Base-by-base conservation (phyloP, 2,888 invertebrate genomes). In the Drosophila antonietae region DNA sequence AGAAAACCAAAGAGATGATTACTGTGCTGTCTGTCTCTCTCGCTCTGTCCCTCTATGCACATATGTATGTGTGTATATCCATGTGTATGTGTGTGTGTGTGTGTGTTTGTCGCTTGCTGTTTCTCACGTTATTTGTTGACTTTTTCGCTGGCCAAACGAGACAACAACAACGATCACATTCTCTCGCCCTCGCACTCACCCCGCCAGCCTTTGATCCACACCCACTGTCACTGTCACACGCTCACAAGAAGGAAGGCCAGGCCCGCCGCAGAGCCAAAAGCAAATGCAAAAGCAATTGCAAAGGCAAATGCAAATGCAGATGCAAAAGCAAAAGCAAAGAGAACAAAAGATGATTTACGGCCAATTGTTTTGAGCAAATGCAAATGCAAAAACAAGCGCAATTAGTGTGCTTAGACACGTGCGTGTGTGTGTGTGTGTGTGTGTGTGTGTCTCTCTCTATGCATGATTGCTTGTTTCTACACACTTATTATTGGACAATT, bases 121-220 rank as follows among this genome's bases (percentile, higher is more conserved):
- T 64, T 60, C 39, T 37, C 23, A 53, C 55, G 55, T 23, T 74
- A 66, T 64, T 78, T 71, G 72, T 75, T 78, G 78, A 75, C 67
- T 78, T 62, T 73, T 62, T 67, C 49, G 47, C 41, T 65, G 44
- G 33, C 68, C 43, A 53, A 56, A 61, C 47, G 35, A 35, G 37
- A 47, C 35, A 47, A 23, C 37, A 31, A 23, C 15, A 3, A 37
- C 33, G 15, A 4, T n/a, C 33, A 31, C 39, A 8, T n/a, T 28
- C n/a, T 10, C 3, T 39, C 8, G n/a, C 35, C 12, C n/a, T 28
- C 43, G 12, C 51, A 14, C 18, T 23, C 41, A 2, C 12, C 51
- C 14, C 28, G 10, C 23, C 23, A 8, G 37, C 2, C 51, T 20
- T 7, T 9, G 15, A 23, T 2, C 4, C 33, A 23, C 46, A 23